Conservation (phyloP, 2,113 vertebrate species). For the Ptychochromis oligacanthus region DNA sequence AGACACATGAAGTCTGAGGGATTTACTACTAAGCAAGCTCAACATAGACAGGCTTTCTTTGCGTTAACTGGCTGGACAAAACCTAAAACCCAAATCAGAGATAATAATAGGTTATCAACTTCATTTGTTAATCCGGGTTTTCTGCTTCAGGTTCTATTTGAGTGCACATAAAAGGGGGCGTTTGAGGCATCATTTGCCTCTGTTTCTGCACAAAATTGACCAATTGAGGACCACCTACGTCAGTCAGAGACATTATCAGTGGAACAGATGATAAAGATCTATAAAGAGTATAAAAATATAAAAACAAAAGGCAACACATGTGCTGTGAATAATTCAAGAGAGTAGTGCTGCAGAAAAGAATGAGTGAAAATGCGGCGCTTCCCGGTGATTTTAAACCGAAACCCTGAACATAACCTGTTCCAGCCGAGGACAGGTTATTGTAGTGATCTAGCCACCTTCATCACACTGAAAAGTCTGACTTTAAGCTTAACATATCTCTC, state of each 20-base stretch:
- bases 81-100: background rate
- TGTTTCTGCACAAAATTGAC: accelerated
- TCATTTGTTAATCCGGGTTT: too few species aligned
- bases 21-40: background rate
- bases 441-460: too few species aligned
- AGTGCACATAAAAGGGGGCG: background rate
- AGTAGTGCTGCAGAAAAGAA: background rate
- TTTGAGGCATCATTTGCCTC: background rate
- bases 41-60: background rate
- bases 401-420: background rate
- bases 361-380: background rate
- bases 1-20: background rate
- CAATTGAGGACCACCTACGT: background rate
- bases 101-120: too few species aligned
- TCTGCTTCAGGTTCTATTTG: background rate
- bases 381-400: background rate
- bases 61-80: background rate
- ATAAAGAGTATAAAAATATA: background rate
- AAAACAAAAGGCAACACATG: background rate
- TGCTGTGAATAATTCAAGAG: too few species aligned
- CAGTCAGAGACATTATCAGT: background rate
- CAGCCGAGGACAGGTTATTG: too few species aligned
- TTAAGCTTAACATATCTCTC: background rate
- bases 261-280: background rate
- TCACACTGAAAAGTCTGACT: too few species aligned